phyloP scores from a whole-genome alignment of 53 echinoderm and acorn worm genomes.

The Actinopyga echinites region DNA sequence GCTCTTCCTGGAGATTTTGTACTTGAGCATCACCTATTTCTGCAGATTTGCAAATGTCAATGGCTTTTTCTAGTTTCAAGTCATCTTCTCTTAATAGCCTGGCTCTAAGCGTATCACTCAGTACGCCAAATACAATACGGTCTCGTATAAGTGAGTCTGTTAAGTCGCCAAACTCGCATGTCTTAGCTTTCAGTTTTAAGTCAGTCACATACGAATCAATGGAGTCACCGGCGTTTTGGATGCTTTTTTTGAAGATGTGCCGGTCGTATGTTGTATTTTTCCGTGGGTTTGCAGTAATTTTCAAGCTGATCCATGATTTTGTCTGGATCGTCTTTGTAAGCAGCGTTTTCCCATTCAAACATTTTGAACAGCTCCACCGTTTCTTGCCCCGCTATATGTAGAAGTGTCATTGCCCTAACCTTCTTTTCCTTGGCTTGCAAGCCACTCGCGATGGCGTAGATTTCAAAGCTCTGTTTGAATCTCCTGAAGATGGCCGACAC shows the following conservation, averaged over 20 bases:
- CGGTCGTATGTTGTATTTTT: slow-evolving; percentile 43
- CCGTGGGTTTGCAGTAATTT: slow-evolving; percentile 3
- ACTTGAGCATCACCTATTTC: no score
- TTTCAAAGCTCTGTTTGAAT: no score
- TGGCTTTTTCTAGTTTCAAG: no score
- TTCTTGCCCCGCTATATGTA: neutral
- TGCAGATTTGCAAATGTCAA: no score
- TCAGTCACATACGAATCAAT: slow-evolving; percentile 34
- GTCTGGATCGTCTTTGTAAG: neutral
- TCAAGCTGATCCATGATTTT: neutral
- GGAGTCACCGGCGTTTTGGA: slow-evolving; percentile 22
- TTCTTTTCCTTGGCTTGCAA: no score
- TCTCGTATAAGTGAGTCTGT: neutral
- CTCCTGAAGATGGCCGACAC: no score
- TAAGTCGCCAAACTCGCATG: neutral
- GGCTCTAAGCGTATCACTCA: no score
- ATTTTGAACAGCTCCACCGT: neutral
- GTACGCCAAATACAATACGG: no score
- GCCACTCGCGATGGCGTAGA: no score
- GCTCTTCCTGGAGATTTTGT: no score
- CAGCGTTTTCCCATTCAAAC: neutral
- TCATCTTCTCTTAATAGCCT: no score
- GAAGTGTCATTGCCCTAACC: neutral
- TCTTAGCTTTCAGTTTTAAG: neutral
- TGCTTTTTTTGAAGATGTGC: slow-evolving; percentile 31